Conservation (phyloP, 2,888 invertebrate species). For the Isoperla grammatica region DNA sequence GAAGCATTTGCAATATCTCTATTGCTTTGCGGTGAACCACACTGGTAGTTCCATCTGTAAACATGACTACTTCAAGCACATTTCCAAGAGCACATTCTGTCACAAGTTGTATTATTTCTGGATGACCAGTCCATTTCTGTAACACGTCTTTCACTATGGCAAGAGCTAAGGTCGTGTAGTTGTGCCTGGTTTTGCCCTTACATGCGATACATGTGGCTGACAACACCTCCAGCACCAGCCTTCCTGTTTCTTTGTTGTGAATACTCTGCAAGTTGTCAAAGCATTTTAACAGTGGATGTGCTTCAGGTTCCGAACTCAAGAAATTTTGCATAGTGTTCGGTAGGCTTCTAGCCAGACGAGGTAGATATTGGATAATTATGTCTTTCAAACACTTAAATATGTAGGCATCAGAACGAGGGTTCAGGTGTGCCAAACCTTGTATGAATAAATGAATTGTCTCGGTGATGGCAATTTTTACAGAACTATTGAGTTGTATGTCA, state of each 20-base stretch:
- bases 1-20: neutral
- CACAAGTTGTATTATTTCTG: neutral
- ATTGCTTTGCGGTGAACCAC: neutral
- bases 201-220: neutral
- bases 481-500: neutral
- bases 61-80: conserved; percentile 2
- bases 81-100: neutral
- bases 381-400: neutral
- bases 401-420: neutral
- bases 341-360: neutral
- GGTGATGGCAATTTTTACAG: neutral
- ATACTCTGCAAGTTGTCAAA: neutral
- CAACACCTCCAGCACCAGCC: neutral
- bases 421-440: neutral
- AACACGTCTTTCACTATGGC: neutral
- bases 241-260: neutral
- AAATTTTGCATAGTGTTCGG: neutral
- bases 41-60: neutral
- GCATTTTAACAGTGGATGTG: neutral
- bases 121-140: neutral
- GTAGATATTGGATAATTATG: neutral
- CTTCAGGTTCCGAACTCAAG: neutral
- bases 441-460: neutral
- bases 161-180: neutral
- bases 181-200: conserved; percentile 3